Percentiles rank a stretch among this genome's conserved stretches.
Conservation (phyloP, 2,797 vertebrate genomes). For the Potorous gilbertii region DNA sequence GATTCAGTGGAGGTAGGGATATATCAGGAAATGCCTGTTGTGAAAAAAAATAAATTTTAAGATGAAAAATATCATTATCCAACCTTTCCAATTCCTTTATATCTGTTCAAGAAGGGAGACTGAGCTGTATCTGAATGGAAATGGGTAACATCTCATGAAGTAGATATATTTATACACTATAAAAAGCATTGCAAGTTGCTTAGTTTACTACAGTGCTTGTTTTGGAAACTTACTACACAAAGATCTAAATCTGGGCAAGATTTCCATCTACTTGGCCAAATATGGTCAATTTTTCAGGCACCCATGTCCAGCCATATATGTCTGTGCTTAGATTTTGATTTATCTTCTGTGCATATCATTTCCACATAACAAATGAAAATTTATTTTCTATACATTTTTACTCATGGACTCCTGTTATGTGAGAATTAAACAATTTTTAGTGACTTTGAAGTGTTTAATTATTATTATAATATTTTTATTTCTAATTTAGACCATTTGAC, state of each 20-base stretch:
- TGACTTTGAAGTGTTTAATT: conserved; percentile 13
- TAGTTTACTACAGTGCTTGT: conserved; percentile 47
- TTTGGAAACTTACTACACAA: conserved; percentile 62
- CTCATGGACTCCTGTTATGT: not conserved
- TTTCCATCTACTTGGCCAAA: conserved; percentile 69
- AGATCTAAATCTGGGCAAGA: conserved; percentile 40
- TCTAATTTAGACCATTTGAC: not conserved
- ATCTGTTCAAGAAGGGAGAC: conserved; percentile 39
- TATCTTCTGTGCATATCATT: conserved; percentile 26
- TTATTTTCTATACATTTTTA: not conserved
- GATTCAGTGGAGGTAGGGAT: not conserved
- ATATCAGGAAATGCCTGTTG: not conserved
- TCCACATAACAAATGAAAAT: not conserved
- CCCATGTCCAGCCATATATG: conserved; percentile 53
- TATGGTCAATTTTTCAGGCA: conserved; percentile 69
- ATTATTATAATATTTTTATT: not conserved
- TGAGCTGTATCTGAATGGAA: not conserved
- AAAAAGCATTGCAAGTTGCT: conserved; percentile 18
- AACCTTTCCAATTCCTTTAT: not conserved
- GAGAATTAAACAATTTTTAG: conserved; percentile 1
- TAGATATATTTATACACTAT: not conserved
- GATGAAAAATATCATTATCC: not conserved
- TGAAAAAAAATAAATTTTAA: not conserved
- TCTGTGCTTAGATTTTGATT: conserved; percentile 44
- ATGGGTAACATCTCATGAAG: conserved; percentile 7